These are phyloP conservation scores for Anhinga anhinga DNA, from an alignment of 2,113 vertebrate genomes.

Conservation along the genomic window DNA sequence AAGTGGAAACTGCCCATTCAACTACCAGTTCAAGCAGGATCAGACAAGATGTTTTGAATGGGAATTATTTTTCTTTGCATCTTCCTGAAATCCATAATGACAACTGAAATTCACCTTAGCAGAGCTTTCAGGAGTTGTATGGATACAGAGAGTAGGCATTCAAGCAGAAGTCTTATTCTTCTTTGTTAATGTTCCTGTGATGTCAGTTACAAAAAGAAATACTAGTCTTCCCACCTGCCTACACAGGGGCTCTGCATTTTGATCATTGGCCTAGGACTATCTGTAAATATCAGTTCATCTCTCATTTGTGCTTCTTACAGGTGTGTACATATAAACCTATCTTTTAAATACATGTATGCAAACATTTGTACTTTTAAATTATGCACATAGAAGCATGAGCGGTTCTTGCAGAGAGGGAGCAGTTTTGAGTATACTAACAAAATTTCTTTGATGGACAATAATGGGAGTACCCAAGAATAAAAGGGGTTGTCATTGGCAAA, in stretches of 20 bases:
- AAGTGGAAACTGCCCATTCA: background rate
- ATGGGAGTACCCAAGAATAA: background rate
- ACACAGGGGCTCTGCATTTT: background rate
- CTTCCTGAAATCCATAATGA: background rate
- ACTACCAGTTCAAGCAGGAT: background rate
- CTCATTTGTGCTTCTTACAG: background rate
- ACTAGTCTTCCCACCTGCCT: background rate
- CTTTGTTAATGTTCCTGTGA: background rate
- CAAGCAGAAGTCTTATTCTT: background rate
- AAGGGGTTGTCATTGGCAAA: background rate
- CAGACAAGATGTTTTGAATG: background rate
- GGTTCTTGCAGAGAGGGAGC: background rate
- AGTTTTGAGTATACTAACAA: background rate
- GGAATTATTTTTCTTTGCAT: background rate
- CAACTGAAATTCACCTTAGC: background rate
- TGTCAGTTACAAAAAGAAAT: background rate
- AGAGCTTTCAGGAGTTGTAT: background rate
- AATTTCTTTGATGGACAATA: background rate
- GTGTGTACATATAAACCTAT: background rate
- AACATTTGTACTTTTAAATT: background rate
- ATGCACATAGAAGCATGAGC: background rate
- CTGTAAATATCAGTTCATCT: background rate
- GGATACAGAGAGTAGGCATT: background rate
- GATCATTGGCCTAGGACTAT: background rate
- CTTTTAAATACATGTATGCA: background rate